Base-by-base conservation (phyloP, 2,797 vertebrate species). In the Enteromius anoplus region DNA sequence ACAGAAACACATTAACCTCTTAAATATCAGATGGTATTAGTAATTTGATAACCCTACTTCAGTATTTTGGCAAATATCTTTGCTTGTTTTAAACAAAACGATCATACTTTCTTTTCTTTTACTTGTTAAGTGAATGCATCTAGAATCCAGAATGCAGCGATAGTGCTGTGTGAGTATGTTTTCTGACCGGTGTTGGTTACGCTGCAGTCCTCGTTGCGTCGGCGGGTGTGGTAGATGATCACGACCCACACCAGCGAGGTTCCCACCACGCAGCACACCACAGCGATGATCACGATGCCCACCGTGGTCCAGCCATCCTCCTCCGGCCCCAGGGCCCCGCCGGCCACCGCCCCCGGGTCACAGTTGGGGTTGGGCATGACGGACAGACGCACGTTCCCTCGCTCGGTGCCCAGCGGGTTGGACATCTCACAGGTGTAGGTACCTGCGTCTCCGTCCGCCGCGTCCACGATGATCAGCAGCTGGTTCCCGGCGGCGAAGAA, bases 251-350 rank as follows among this genome's bases (percentile, higher is more conserved):
- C 97, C 19, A 99, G 93, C 0, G 98, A 99, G 3, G 98, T 99
- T 84, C 97, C 98, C 88, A 99, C 98, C 89, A 99, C 98, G 37
- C 98, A 99, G 94, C 98, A 99, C 80, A 99, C 98, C 90, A 99
- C 97, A 0, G 96, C 97, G 79, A 99, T 99, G 92, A 99, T 97
- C 83, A 99, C 97, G 1, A 99, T 96, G 23, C 98, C 98, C 90
- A 97, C 96, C 0, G 97, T 99, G 86, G 96, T 96, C 97, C 97
- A 98, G 6, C 96, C 96, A 1, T 98, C 97, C 4, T 96, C 95
- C 0, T 96, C 95, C 0, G 95, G 73, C 0, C 86, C 78, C 37
- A 89, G 78, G 0, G 78, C 85, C 1, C 84, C 78, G 0, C 86
- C 81, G 0, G 89, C 91, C 0, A 94, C 93, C 0, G 92, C 92